Evolutionary conservation across 1,140 invertebrate genomes (phyloP), one percentile per base, ranked within the genome.

Genomic region (Polyergus mexicanus): DNA sequence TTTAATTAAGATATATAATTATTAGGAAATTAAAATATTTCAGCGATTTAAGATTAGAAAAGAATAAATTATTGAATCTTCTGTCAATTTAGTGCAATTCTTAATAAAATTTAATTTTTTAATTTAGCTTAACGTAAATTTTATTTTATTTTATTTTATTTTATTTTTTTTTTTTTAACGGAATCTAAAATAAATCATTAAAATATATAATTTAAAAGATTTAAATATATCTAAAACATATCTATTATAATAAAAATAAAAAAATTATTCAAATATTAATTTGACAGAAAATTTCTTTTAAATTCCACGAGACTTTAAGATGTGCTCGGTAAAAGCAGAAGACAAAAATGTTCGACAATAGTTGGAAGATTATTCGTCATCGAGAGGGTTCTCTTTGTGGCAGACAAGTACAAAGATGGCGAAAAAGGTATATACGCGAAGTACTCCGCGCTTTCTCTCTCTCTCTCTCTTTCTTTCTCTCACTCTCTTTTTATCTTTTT

Each of bases 391-490:
- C 25, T 74, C 68, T 47, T 75, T 44, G 62, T 86, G 80, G 41
- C 60, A 58, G 22, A 51, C 71, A 66, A 22, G 85, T 60, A 66
- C 84, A 62, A 84, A 88, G 86, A 71, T 22, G 58, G 25, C 80
- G 78, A 84, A 54, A 60, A 75, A 86, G 51, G 54, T 86, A 77
- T 86, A 77, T 72, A 58, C 84, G 38, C 86, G 63, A 75, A 54
- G 77, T 83, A 66, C 16, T 51, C 47, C 16, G 47, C 47, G 47
- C 47, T 51, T 19, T 51, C 47, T 51, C 47, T 51, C 16, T 51
- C 4, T 51, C 47, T 51, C 16, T 51, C 47, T 47, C 44, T 51
- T 16, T 51, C 16, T 19, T 1, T 51, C 3, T 19, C 44, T 47
- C 3, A 3, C 44, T 47, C 13, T 51, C 4, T 86, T 75, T 75